Conservation (phyloP, 2,113 vertebrate genomes). For the Thalassarche chlororhynchos region DNA sequence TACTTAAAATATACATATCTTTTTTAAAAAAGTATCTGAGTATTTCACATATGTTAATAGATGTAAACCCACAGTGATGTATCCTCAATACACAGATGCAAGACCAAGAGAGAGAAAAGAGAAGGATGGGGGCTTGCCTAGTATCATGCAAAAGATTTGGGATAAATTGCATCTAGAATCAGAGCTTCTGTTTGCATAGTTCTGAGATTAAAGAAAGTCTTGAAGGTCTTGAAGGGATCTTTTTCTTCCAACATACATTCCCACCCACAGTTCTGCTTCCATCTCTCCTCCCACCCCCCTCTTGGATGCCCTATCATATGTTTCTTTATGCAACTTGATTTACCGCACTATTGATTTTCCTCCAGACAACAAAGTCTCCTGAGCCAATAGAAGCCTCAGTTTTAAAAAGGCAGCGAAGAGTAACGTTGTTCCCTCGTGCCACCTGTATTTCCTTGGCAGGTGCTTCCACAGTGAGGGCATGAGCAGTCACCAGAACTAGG, state of each 20-base stretch:
- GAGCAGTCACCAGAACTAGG: conserved; percentile 73
- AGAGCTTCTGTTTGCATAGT: background rate
- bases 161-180: background rate
- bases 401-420: conserved; percentile 78
- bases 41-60: background rate
- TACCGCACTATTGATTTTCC: background rate
- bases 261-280: background rate
- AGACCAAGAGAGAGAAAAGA: background rate
- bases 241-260: background rate
- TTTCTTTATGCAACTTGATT: background rate
- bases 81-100: background rate
- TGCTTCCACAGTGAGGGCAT: conserved; percentile 74
- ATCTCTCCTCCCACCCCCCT: background rate
- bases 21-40: background rate
- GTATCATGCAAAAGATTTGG: background rate
- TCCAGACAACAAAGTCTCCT: conserved; percentile 67
- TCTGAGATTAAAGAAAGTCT: background rate
- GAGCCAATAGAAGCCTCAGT: fast-evolving
- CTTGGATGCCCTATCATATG: background rate
- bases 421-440: conserved; percentile 58
- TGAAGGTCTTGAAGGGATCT: background rate
- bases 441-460: conserved; percentile 58
- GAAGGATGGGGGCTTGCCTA: background rate
- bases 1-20: background rate
- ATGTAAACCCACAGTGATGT: background rate